Percentiles rank a stretch among this genome's conserved stretches.
Conservation (phyloP, 1,140 invertebrate species). For the Halyomorpha halys region DNA sequence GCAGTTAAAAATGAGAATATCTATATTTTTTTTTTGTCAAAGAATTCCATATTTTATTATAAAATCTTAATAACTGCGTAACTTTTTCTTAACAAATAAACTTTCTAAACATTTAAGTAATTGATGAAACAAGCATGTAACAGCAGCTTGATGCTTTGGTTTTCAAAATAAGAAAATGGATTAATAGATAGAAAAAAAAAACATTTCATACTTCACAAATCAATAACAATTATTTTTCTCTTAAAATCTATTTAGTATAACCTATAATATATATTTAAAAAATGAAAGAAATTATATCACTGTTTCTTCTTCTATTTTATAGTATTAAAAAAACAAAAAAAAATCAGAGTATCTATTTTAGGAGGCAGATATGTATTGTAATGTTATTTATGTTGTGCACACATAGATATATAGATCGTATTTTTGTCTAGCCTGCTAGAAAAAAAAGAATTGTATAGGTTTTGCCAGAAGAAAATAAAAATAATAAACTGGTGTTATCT, state of each 20-base stretch:
- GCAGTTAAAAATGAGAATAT: no score
- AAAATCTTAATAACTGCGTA: no score
- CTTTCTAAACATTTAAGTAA: no score
- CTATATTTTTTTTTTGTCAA: no score
- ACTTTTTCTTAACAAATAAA: no score
- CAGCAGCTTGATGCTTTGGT: no score
- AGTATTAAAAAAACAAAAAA: background rate
- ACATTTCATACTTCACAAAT: no score
- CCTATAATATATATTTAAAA: conserved; percentile 4
- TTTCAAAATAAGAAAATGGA: no score
- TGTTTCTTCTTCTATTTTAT: conserved; percentile 1
- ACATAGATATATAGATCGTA: background rate
- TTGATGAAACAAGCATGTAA: no score
- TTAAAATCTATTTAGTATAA: conserved; percentile 2
- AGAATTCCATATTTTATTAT: no score
- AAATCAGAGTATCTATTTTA: background rate
- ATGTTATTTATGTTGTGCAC: conserved; percentile 2
- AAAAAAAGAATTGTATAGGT: background rate
- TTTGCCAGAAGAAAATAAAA: background rate
- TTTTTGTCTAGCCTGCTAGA: background rate
- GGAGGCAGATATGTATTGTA: background rate
- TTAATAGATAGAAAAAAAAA: no score
- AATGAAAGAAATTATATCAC: background rate
- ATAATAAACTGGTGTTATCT: background rate
- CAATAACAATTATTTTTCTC: background rate